Conservation (phyloP, 1,140 invertebrate species). For the Halesus radiatus region DNA sequence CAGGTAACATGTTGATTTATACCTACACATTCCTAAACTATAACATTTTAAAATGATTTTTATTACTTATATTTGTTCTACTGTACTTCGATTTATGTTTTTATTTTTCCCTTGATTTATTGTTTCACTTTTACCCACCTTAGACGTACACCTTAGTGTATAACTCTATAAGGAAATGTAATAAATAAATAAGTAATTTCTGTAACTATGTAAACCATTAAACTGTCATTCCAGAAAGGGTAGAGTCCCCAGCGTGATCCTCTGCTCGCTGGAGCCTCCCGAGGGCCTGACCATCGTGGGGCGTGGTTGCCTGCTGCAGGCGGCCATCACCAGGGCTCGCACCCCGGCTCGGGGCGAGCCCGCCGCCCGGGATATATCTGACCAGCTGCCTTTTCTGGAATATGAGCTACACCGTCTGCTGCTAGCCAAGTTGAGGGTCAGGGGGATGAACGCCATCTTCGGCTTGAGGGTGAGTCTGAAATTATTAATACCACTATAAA, state of each 20-base stretch:
- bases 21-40: no score
- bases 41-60: no score
- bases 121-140: no score
- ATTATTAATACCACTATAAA: no score
- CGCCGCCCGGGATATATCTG: constrained; percentile 94
- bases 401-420: constrained; percentile 95
- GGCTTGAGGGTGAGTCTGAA: constrained; percentile 75
- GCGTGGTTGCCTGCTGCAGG: constrained; percentile 82
- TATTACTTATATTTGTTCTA: no score
- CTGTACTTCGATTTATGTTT: no score
- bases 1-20: no score
- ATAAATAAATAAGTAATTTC: no score
- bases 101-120: no score
- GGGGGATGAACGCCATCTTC: constrained; percentile 95
- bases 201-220: no score
- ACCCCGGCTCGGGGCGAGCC: constrained; percentile 86
- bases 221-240: constrained; percentile 72
- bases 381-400: constrained; percentile 93
- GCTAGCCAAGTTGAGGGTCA: constrained; percentile 91
- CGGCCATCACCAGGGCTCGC: constrained; percentile 84
- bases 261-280: constrained; percentile 91
- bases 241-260: constrained; percentile 91
- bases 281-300: constrained; percentile 81
- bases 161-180: no score
- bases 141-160: no score